A percentile compares a stretch with the other conserved stretches of the same genome.
Conservation (phyloP, 2,888 invertebrate genomes). For the Carcina quercana region DNA sequence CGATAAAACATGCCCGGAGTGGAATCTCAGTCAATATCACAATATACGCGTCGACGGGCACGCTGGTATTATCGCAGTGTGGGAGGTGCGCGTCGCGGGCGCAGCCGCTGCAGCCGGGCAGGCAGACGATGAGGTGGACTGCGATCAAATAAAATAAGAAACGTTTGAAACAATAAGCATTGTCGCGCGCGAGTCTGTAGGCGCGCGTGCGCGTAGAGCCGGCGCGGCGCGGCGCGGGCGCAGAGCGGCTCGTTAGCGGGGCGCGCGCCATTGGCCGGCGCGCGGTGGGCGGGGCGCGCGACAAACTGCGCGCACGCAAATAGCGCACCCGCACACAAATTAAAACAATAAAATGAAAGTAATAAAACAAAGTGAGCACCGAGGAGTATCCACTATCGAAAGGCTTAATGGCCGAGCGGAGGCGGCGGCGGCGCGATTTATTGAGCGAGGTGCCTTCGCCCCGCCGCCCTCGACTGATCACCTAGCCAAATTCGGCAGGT, state of each 20-base stretch:
- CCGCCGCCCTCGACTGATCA: slow-evolving; percentile 23
- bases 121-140: slow-evolving; percentile 41
- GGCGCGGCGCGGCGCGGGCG: slow-evolving; percentile 43
- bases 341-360: slow-evolving; percentile 73
- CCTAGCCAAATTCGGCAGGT: slow-evolving; percentile 26
- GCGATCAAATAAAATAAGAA: slow-evolving; percentile 58
- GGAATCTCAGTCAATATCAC: slow-evolving; percentile 71
- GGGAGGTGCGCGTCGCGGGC: slow-evolving; percentile 49
- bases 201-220: slow-evolving; percentile 28
- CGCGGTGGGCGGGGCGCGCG: slow-evolving; percentile 56
- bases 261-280: slow-evolving; percentile 53
- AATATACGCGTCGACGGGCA: slow-evolving; percentile 58
- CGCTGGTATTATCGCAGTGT: slow-evolving; percentile 70
- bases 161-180: slow-evolving; percentile 67
- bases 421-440: slow-evolving; percentile 55
- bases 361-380: slow-evolving; percentile 68
- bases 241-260: slow-evolving; percentile 43
- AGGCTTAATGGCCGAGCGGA: slow-evolving; percentile 66
- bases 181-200: slow-evolving; percentile 48
- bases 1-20: slow-evolving; percentile 60
- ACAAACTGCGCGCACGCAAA: slow-evolving; percentile 72
- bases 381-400: slow-evolving; percentile 62
- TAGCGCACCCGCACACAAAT: slow-evolving; percentile 72
- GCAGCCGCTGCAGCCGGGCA: no score
- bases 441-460: slow-evolving; percentile 39